Conservation (phyloP, 2,797 vertebrate species). For the Pseudotriccus pelzelni region DNA sequence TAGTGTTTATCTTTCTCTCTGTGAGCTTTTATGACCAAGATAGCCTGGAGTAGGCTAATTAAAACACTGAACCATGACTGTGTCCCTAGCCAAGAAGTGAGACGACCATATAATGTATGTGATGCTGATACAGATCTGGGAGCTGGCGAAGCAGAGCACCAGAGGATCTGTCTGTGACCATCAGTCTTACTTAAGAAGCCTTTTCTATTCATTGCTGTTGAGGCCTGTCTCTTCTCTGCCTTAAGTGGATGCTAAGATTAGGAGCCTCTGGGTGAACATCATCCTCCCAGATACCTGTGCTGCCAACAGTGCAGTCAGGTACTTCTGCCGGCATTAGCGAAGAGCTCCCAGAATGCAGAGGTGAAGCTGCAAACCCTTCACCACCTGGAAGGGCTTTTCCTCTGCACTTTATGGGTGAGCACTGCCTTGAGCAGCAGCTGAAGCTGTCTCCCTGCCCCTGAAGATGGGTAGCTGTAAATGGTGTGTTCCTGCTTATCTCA, state of each 20-base stretch:
- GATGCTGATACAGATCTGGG: slow-evolving; percentile 54
- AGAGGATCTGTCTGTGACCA: slow-evolving; percentile 38
- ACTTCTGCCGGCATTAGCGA: neutral
- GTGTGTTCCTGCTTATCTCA: neutral
- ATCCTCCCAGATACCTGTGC: neutral
- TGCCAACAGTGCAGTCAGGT: neutral
- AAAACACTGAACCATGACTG: slow-evolving; percentile 48
- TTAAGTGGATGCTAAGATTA: slow-evolving; percentile 37
- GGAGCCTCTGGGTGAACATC: slow-evolving; percentile 48
- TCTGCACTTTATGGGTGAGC: neutral
- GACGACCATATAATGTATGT: neutral
- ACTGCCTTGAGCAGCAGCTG: neutral
- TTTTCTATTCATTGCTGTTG: slow-evolving; percentile 36
- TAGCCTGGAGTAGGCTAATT: slow-evolving; percentile 50
- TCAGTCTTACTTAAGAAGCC: slow-evolving; percentile 51
- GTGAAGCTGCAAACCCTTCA: rapidly evolving
- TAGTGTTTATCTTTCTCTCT: slow-evolving; percentile 41
- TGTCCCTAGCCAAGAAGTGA: slow-evolving; percentile 28
- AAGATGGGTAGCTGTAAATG: neutral
- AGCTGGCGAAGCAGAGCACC: neutral
- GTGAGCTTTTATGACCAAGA: slow-evolving; percentile 14
- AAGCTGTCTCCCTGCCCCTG: neutral
- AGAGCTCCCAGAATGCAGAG: neutral
- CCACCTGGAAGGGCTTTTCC: neutral
- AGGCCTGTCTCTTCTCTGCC: slow-evolving; percentile 37